Conservation (phyloP, 2,113 vertebrate genomes). For the Halcyon malimbica region DNA sequence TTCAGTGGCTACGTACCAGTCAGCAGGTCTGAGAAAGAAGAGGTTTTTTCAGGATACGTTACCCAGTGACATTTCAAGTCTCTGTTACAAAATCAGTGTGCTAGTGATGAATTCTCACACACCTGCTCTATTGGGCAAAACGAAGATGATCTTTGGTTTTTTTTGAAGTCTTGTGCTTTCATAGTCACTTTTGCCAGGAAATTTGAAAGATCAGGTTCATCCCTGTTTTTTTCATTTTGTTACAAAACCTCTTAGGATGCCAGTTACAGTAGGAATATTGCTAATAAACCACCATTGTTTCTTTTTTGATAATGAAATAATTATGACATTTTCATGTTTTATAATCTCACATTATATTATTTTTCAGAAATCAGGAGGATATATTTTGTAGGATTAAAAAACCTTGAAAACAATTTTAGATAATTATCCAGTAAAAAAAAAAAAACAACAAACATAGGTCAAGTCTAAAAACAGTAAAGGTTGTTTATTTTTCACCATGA, state of each 20-base stretch:
- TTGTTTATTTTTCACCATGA: neutral
- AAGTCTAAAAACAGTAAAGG: neutral
- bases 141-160: neutral
- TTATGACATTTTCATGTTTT: neutral
- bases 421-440: neutral
- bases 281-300: neutral
- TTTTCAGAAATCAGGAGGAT: neutral
- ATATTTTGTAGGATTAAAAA: neutral
- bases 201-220: neutral
- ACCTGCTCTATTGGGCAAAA: neutral
- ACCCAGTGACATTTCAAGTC: neutral
- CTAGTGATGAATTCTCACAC: neutral
- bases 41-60: neutral
- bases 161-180: neutral
- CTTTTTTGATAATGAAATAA: neutral
- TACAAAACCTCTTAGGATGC: neutral
- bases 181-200: neutral
- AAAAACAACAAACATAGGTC: neutral
- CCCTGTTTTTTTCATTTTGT: neutral
- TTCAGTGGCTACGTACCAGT: neutral
- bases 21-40: neutral
- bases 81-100: neutral
- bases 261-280: neutral
- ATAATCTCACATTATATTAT: neutral
- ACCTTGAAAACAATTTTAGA: neutral